Evolutionary conservation across 2,113 vertebrate genomes (phyloP).

Genomic region (Erythrocercus mccallii): DNA sequence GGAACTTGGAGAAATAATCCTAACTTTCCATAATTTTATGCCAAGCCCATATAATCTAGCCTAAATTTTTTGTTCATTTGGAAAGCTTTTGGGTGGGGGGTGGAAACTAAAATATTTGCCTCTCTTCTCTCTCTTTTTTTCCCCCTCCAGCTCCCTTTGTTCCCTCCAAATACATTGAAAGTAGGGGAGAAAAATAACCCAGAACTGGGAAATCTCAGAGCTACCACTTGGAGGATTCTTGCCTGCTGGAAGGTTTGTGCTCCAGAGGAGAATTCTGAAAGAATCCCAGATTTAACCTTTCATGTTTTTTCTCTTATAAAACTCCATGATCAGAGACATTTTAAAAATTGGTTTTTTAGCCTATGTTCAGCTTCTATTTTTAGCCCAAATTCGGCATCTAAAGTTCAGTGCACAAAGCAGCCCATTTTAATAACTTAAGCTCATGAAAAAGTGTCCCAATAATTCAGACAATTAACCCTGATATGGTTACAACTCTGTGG

Average conservation of each 20-base stretch:
- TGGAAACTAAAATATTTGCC: neutral
- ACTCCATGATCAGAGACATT: neutral
- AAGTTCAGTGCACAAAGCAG: slow-evolving; percentile 10
- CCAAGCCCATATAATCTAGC: neutral
- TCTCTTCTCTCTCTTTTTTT: neutral
- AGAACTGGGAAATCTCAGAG: neutral
- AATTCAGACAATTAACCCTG: slow-evolving; percentile 48
- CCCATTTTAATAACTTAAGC: slow-evolving; percentile 35
- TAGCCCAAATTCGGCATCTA: neutral
- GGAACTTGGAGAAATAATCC: neutral
- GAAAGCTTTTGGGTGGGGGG: neutral
- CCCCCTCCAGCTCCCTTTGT: rapidly evolving
- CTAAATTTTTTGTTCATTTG: neutral
- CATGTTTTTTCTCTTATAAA: neutral
- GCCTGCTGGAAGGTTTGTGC: neutral
- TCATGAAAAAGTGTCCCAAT: slow-evolving; percentile 9
- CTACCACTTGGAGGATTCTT: neutral
- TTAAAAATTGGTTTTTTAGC: neutral
- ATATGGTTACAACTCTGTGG: neutral
- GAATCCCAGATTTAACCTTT: neutral
- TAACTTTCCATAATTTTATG: neutral
- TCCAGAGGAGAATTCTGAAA: neutral
- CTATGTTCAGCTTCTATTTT: neutral
- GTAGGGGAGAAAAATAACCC: neutral
- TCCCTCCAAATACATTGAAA: neutral